phyloP scores from a whole-genome alignment of 2,797 vertebrate species.

The Enteromius anoplus region DNA sequence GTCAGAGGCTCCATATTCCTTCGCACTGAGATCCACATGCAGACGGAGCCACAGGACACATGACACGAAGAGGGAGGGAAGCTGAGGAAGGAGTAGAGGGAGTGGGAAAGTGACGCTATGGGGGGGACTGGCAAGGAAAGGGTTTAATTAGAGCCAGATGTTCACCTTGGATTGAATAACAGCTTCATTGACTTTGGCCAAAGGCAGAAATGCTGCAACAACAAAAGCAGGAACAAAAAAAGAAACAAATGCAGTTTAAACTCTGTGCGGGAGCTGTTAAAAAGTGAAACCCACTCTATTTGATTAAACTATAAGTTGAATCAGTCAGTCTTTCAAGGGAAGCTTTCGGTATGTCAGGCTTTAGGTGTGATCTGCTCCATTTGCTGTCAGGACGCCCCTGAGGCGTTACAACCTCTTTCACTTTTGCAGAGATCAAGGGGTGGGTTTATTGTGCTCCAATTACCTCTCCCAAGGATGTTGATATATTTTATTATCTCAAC shows the following conservation, averaged over 20 bases:
- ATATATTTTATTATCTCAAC: not conserved
- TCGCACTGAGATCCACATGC: slow-evolving; percentile 47
- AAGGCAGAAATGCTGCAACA: not conserved
- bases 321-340: not conserved
- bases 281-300: not conserved
- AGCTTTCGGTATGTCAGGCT: not conserved
- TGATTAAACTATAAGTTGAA: not conserved
- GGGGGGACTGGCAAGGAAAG: not conserved
- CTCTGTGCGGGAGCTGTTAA: not conserved
- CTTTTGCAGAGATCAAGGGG: slow-evolving; percentile 11
- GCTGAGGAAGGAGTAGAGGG: slow-evolving; percentile 23
- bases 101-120: slow-evolving; percentile 31
- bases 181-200: slow-evolving; percentile 1
- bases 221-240: not conserved
- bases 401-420: not conserved
- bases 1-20: slow-evolving; percentile 66
- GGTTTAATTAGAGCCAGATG: slow-evolving; percentile 46
- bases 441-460: not conserved
- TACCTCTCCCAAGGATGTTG: not conserved
- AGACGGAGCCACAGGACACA: slow-evolving; percentile 17
- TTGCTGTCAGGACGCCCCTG: slow-evolving; percentile 10
- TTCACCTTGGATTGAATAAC: slow-evolving; percentile 17
- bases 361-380: not conserved
- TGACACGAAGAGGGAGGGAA: slow-evolving; percentile 34
- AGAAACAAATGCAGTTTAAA: not conserved